A percentile compares a stretch with the other conserved stretches of the same genome.
Evolutionary conservation across 2,113 vertebrate species (phyloP).

Genomic region (Scatophagus argus): DNA sequence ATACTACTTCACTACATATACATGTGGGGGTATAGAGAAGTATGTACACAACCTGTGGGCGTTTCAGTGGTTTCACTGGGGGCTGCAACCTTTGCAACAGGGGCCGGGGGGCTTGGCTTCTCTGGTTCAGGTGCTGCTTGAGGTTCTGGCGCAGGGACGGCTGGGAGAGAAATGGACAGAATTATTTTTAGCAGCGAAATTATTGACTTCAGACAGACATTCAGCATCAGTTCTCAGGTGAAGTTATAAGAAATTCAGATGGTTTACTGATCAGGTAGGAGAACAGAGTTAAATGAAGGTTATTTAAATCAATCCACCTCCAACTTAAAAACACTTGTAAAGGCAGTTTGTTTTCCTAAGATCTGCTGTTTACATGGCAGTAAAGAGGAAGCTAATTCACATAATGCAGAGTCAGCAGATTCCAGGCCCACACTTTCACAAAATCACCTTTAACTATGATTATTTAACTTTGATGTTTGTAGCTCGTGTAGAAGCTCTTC

Average conservation of each 20-base stretch:
- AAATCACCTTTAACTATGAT: not conserved
- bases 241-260: not conserved
- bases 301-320: not conserved
- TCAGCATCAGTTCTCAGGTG: not conserved
- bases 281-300: not conserved
- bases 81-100: constrained; percentile 34
- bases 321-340: not conserved
- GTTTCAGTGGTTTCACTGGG: constrained; percentile 49
- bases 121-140: constrained; percentile 35
- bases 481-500: not conserved
- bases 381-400: constrained; percentile 12
- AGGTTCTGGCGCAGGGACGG: constrained; percentile 33
- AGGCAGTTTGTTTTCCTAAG: not conserved
- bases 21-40: not conserved
- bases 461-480: not conserved
- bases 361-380: constrained; percentile 3
- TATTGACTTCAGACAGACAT: not conserved
- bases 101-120: constrained; percentile 29
- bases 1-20: not conserved
- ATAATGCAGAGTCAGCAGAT: constrained; percentile 34
- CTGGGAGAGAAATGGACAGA: constrained; percentile 44
- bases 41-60: constrained; percentile 65
- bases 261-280: not conserved
- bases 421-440: not conserved
- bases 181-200: not conserved